phyloP scores from a whole-genome alignment of 2,888 invertebrate species.

The Macaria notata region DNA sequence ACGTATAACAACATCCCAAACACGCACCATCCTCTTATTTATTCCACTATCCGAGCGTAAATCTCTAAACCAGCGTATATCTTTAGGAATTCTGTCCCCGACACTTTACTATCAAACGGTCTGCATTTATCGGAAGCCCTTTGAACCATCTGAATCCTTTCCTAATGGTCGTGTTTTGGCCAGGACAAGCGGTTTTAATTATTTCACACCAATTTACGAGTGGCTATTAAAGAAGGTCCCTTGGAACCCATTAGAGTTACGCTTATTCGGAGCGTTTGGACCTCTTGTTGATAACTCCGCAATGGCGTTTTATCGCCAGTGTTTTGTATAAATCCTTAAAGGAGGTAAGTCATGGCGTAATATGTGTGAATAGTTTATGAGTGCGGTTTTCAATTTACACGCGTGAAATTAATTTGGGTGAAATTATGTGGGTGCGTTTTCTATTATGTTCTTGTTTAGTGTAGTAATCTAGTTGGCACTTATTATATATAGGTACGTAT shows the following conservation, averaged over 20 bases:
- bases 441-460: too few species aligned
- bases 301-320: conserved; percentile 67
- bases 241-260: conserved; percentile 68
- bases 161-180: conserved; percentile 77
- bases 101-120: conserved; percentile 44
- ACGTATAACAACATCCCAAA: too few species aligned
- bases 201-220: conserved; percentile 82
- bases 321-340: conserved; percentile 69
- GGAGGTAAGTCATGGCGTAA: conserved; percentile 47
- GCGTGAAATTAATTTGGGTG: conserved; percentile 21
- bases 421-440: too few species aligned
- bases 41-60: conserved; percentile 23
- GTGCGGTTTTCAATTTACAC: conserved; percentile 28
- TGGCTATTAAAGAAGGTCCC: conserved; percentile 79
- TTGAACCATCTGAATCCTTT: conserved; percentile 61
- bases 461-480: too few species aligned
- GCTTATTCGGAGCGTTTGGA: conserved; percentile 36
- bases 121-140: conserved; percentile 77
- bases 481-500: too few species aligned
- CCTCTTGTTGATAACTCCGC: conserved; percentile 79
- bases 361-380: conserved; percentile 50
- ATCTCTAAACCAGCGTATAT: conserved; percentile 21
- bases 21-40: conserved; percentile 5
- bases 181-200: conserved; percentile 75
- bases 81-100: conserved; percentile 8